Evolutionary conservation across 37 sponge, comb jelly and placozoan species (phyloP).

Genomic region (Amphimedon queenslandica): DNA sequence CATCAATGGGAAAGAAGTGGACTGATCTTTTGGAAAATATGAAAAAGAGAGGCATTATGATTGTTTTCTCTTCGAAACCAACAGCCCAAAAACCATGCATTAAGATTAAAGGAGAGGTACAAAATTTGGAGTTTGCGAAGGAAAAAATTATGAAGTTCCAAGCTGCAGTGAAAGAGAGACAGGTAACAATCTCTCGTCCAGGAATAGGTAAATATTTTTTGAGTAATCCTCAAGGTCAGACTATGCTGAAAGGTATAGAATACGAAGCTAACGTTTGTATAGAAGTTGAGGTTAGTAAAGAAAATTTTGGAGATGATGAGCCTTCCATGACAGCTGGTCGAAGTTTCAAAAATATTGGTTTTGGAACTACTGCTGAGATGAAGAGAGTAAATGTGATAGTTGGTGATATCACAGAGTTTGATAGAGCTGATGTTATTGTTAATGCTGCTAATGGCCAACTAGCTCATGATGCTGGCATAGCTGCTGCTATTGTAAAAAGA

Average conservation of each 20-base stretch:
- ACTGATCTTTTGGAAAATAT: too few species aligned
- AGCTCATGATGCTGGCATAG: constrained; percentile 64
- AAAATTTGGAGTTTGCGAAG: too few species aligned
- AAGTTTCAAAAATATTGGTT: constrained; percentile 7
- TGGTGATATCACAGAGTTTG: constrained; percentile 67
- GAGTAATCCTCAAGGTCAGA: constrained; percentile 3
- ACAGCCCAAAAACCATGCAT: too few species aligned
- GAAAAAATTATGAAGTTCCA: too few species aligned
- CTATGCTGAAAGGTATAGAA: constrained; percentile 26
- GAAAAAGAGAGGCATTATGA: too few species aligned
- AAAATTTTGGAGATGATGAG: neutral
- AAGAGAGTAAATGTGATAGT: constrained; percentile 21
- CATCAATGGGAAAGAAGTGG: too few species aligned
- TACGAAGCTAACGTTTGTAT: constrained; percentile 8
- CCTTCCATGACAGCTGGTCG: too few species aligned
- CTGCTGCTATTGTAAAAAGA: constrained; percentile 38
- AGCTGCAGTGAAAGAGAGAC: too few species aligned
- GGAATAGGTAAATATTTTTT: constrained; percentile 35
- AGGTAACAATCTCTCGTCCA: too few species aligned
- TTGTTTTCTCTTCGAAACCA: too few species aligned
- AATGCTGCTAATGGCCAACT: constrained; percentile 70
- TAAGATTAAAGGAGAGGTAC: too few species aligned
- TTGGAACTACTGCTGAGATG: constrained; percentile 6
- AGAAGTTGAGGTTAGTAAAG: constrained; percentile 10
- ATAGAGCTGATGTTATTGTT: constrained; percentile 59